These are phyloP conservation scores for Takifugu rubripes DNA, from an alignment of 2,797 vertebrate genomes.

Conservation along the genomic window DNA sequence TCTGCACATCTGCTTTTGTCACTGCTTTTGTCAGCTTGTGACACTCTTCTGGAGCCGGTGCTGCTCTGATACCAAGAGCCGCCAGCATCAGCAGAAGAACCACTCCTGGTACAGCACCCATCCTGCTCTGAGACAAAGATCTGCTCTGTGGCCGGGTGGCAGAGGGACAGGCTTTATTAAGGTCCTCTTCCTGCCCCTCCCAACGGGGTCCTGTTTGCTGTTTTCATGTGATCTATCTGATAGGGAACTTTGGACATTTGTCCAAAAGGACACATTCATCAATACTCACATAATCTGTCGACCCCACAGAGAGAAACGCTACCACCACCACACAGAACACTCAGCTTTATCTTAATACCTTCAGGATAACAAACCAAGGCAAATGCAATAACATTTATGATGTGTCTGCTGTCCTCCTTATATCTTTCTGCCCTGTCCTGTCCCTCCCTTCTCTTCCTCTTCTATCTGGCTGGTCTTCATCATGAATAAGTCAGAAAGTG, in stretches of 20 bases:
- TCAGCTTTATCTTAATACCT: no score
- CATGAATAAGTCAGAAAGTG: no score
- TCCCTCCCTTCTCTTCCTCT: no score
- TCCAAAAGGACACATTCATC: neutral
- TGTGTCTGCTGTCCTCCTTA: no score
- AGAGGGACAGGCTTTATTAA: no score
- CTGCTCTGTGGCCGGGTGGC: neutral
- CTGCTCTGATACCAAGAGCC: neutral
- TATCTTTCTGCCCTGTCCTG: no score
- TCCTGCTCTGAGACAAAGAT: conserved; percentile 8
- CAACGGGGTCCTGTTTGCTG: neutral
- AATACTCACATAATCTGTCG: neutral
- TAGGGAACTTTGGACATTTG: neutral
- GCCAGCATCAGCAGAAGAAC: conserved; percentile 18
- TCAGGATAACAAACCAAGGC: no score
- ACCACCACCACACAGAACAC: no score
- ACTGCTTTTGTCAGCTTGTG: neutral
- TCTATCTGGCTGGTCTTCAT: no score
- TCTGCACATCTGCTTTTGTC: neutral
- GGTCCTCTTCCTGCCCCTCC: no score
- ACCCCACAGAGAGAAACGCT: neutral
- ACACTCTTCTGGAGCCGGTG: neutral
- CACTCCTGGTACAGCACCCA: neutral
- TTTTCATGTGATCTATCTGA: no score
- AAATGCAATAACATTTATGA: no score